Conservation (phyloP, 2,797 vertebrate genomes). For the Nannoperca australis region DNA sequence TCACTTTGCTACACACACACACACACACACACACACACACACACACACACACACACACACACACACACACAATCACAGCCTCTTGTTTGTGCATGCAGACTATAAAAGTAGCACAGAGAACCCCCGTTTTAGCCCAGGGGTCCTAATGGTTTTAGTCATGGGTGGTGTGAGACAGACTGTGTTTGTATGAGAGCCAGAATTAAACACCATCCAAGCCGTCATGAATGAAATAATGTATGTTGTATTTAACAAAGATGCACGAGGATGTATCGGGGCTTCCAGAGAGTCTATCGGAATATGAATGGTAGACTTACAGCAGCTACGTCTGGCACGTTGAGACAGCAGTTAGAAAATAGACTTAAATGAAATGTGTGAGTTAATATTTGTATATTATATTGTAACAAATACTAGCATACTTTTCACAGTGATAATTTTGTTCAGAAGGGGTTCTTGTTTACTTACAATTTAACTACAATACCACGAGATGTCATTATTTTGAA, state of each 20-base stretch:
- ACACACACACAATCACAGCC: conserved; percentile 1
- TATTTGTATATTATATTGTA: background rate
- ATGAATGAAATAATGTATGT: conserved; percentile 33
- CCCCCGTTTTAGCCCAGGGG: conserved; percentile 56
- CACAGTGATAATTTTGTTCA: too few species aligned
- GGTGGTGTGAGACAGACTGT: conserved; percentile 39
- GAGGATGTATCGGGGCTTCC: background rate
- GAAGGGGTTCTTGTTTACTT: background rate
- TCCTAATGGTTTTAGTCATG: conserved; percentile 73
- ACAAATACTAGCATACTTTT: background rate
- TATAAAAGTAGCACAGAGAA: conserved; percentile 30
- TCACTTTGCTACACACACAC: conserved; percentile 56
- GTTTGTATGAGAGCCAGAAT: conserved; percentile 38
- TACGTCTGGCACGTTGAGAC: background rate
- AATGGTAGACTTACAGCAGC: background rate
- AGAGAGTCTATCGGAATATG: background rate
- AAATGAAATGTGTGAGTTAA: background rate
- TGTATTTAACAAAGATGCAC: conserved; percentile 30
- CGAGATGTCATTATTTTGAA: background rate
- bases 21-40: conserved; percentile 21
- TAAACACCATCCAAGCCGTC: conserved; percentile 20
- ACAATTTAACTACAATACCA: too few species aligned
- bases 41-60: too few species aligned
- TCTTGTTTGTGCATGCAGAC: conserved; percentile 41
- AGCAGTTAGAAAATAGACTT: background rate